Base-by-base conservation (phyloP, 2,113 vertebrate genomes). In the Echinops telfairi region DNA sequence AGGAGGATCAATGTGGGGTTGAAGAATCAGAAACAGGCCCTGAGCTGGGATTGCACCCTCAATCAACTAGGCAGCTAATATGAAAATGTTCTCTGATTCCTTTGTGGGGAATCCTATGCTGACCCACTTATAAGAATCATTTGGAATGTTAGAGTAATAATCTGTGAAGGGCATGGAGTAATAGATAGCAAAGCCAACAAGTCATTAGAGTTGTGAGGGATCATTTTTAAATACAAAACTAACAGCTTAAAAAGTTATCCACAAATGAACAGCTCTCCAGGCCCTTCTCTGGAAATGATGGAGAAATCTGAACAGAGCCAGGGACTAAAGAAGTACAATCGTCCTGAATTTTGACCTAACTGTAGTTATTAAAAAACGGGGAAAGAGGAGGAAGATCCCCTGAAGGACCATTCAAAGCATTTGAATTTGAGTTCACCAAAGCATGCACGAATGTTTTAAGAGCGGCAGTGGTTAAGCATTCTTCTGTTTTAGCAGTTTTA, bases 401-500 rank as follows among this genome's bases (percentile, higher is more conserved):
- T 95, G 66, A 95, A 96, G 95, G 95, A 86, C 83, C 86, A 90
- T 95, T 92, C 86, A 95, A 93, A 93, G 89, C 87, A 94, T 93
- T 96, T 93, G 95, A 92, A 96, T 94, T 93, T 90, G 80, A 83
- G 86, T 84, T 97, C 94, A 95, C 88, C 92, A 96, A 95, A 96
- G 93, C 96, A 88, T 93, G 83, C 71, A 80, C 86, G 89, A 92
- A 94, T 96, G 96, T 96, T 96, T 95, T 94, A 95, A 96, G 93
- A 97, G 96, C 93, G 92, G 95, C 83, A 94, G 62, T 79, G 58
- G 78, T 90, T 94, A 95, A 90, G 86, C 86, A 87, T 85, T 96
- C 95, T 96, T 96, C 96, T 97, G 92, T 93, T 94, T 95, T 96
- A 93, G 87, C 81, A 89, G 78, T 96, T 96, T 96, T 95, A 96